Base-by-base conservation (phyloP, 2,888 invertebrate species). In the Drosophila monieri region DNA sequence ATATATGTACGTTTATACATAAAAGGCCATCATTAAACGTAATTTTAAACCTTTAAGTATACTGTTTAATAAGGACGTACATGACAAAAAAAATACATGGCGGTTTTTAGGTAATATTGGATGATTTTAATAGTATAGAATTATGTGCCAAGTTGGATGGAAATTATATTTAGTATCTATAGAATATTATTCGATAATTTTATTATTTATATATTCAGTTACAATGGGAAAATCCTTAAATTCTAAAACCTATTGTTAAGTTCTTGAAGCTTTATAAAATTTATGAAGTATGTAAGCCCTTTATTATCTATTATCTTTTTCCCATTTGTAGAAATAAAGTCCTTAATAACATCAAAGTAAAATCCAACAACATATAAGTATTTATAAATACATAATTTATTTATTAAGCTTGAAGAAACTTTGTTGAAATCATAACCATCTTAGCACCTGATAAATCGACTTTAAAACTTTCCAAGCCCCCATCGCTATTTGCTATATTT, bases 1-100 rank as follows among this genome's bases (percentile, higher is more conserved):
- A 44, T 60, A 15, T 57, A 57, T 57, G 57, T 15, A 35, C 6
- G 6, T 6, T n/a, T 35, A n/a, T 14, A n/a, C n/a, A 35, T 35
- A 35, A 35, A 35, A 35, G 35, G 14, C 3, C 30, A 21, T 30
- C 39, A 60, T 58, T 58, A 58, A 48, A 48, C 30, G 6, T 39
- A 21, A 47, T 30, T 47, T 30, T 57, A 15, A 47, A 41, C 30
- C 58, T n/a, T 23, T 39, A 23, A 39, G 39, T 10, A 41, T 23
- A 30, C 39, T 30, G 15, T 41, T 41, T 47, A 30, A 48, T n/a
- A 47, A 25, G 46, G 47, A 27, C 12, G 57, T 58, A 10, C 21
- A 18, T 43, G 6, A 12, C 21, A 21, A 21, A 41, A 41, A 15
- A 18, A 18, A 15, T 9, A 18, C 9, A 3, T 41, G 37, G 6